Evolutionary conservation across 2,113 vertebrate species (phyloP), one percentile per base, ranked within the genome.

Genomic region (Helogale parvula): DNA sequence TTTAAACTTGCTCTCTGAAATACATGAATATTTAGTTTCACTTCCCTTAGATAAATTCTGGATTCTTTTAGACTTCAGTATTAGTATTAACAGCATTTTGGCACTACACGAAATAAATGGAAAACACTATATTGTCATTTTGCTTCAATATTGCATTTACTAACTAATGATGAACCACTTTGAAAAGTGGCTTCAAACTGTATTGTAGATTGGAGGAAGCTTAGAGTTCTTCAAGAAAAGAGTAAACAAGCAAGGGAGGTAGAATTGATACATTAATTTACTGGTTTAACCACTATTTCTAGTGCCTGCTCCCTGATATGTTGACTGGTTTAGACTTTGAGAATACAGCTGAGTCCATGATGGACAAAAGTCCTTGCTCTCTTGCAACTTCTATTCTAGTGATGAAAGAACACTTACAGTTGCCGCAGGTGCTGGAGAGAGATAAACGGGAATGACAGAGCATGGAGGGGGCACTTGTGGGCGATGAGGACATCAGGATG

Each of bases 1-100:
- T 69, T 38, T 57, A 63, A 66, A 80, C 65, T 86, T 89, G 3
- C 29, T 79, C 7, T 60, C 65, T 93, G 33, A 86, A 95, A 41
- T 90, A 45, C 8, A 9, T 93, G 50, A 76, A 15, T 94, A 35
- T 69, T 95, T 90, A 47, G 10, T 83, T 93, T 81, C 35, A 47
- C 47, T 41, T 82, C 25, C 29, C 10, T 25, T 79, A 65, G 6
- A 33, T 88, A 69, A 76, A 87, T 77, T 93, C 66, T 91, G 69
- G 29, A 8, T 65, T 38, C 72, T 83, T 88, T 69, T 9, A 45
- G 77, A 23, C 33, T 84, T 35, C 7, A 45, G 0, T 38, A 14
- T 82, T 54, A 29, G n/a, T 79, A 35, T 69, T 35, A 57, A 90
- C 9, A 19, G 72, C 81, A 31, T n/a, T 90, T 88, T 45, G 77